These are phyloP conservation scores for Arctia plantaginis DNA, from an alignment of 2,888 invertebrate genomes.

Conservation along the genomic window DNA sequence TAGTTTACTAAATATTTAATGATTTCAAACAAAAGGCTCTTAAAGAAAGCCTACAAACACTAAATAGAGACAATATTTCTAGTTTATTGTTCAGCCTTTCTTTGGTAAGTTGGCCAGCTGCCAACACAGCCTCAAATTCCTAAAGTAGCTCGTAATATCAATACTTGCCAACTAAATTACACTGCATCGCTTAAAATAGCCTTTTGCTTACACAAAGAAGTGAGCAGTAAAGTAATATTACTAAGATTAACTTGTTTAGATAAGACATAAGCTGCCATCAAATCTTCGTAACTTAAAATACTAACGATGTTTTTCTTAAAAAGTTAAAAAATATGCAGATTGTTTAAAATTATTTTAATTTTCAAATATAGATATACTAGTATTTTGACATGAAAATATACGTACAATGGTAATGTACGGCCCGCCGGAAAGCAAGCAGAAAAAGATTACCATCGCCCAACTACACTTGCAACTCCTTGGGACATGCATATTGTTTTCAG, in stretches of 20 bases:
- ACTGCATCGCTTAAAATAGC: slow-evolving; percentile 2
- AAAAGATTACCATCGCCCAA: no score
- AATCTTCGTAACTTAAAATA: neutral
- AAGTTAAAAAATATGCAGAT: neutral
- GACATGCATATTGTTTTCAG: no score
- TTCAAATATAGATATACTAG: no score
- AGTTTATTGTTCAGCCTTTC: slow-evolving; percentile 14
- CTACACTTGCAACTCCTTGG: no score
- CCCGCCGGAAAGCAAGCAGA: no score
- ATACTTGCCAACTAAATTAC: slow-evolving; percentile 24
- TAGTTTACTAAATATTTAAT: neutral
- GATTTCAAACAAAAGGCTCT: neutral
- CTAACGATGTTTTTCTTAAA: neutral
- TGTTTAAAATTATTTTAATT: no score
- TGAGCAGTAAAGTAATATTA: neutral
- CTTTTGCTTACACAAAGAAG: neutral
- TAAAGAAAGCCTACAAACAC: neutral
- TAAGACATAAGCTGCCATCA: neutral
- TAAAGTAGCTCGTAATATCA: slow-evolving; percentile 17
- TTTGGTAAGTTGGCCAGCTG: slow-evolving; percentile 16
- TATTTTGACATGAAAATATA: no score
- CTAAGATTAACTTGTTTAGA: neutral
- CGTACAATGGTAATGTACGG: no score
- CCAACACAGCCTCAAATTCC: slow-evolving; percentile 14
- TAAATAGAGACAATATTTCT: slow-evolving; percentile 1